Base-by-base conservation (phyloP, 2,113 vertebrate species). In the Psilopogon haemacephalus region DNA sequence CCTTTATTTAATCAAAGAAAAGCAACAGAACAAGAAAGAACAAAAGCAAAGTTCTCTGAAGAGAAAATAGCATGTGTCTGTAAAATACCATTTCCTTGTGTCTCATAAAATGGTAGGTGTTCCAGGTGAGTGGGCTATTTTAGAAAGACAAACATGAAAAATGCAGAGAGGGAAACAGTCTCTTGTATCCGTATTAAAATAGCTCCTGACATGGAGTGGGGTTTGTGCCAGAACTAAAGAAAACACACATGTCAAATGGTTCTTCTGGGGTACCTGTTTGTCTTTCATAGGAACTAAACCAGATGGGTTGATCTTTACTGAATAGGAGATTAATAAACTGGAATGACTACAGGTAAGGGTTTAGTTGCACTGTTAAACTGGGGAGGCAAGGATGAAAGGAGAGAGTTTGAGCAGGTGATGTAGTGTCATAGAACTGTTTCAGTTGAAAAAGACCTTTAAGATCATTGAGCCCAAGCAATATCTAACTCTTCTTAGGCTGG, bases 1-100 rank as follows among this genome's bases (percentile, higher is more conserved):
- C 81, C 60, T 94, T 90, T 81, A 91, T 95, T 95, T 91, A 90
- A 86, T 92, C 88, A 91, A 83, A 91, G 72, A 40, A 89, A 84
- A 77, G 58, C 69, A 84, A n/a, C 20, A 69, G 54, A 91, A 86
- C 46, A 52, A 59, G 68, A 85, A 85, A 84, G 81, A 87, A 84
- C 19, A 88, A 92, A 93, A 84, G 52, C 64, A 60, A 93, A 93
- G 86, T 94, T 86, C 69, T 94, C 59, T 83, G 77, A 70, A 86
- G 58, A 77, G 79, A 91, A 88, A 94, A 83, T 64, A 80, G 30
- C 12, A 1, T 44, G 32, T 59, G 65, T 86, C 73, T 73, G 42
- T 88, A 73, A 86, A 5, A 8, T 24, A 35, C 59, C 46, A 30
- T 87, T 93, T 89, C 40, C 33, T 32, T 1, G 2, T 44, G 71